A percentile compares a stretch with the other conserved stretches of the same genome.
phyloP scores from a whole-genome alignment of 2,113 vertebrate genomes.

The Lepidothrix coronata region DNA sequence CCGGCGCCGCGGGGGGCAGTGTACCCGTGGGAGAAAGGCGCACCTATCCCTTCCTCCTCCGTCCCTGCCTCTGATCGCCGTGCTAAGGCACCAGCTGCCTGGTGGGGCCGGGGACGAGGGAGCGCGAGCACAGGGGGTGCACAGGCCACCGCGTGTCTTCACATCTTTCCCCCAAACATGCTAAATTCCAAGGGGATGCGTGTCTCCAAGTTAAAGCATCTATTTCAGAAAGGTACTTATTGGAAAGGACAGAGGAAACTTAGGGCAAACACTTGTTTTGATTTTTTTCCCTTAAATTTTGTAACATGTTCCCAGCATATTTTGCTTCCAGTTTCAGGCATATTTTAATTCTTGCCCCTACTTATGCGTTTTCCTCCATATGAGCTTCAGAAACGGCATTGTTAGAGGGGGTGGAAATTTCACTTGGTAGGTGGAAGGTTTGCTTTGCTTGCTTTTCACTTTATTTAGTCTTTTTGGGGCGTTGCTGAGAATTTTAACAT shows the following conservation, averaged over 20 bases:
- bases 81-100: rapidly evolving
- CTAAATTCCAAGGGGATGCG: neutral
- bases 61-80: rapidly evolving
- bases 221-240: neutral
- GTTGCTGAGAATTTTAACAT: neutral
- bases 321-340: neutral
- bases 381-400: neutral
- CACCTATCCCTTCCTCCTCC: rapidly evolving
- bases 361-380: neutral
- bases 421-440: neutral
- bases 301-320: neutral
- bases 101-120: neutral
- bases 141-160: no score
- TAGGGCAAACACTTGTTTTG: neutral
- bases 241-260: neutral
- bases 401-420: neutral
- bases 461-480: neutral
- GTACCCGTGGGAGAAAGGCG: neutral
- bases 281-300: neutral
- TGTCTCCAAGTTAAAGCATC: neutral
- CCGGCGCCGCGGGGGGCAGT: neutral
- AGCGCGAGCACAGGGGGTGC: rapidly evolving
- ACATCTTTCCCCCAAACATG: rapidly evolving
- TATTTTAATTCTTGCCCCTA: neutral
- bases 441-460: neutral